phyloP scores from a whole-genome alignment of 2,888 invertebrate species.

The Torymus aiolomorphi region DNA sequence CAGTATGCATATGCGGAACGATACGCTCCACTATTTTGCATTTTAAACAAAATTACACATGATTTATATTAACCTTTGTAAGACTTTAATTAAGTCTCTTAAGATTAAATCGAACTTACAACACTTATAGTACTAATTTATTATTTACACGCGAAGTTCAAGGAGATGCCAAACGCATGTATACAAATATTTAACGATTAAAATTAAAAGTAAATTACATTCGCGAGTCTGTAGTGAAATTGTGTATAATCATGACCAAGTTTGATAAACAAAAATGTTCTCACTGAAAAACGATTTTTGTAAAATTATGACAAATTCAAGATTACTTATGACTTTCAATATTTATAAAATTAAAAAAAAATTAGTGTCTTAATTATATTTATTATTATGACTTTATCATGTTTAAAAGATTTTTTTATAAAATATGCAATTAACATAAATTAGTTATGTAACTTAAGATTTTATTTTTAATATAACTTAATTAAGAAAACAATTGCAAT shows the following conservation, averaged over 20 bases:
- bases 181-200: conserved; percentile 46
- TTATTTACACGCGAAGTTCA: conserved; percentile 42
- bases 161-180: conserved; percentile 52
- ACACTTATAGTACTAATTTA: conserved; percentile 42
- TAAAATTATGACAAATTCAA: conserved; percentile 39
- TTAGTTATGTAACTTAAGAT: background rate
- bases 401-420: no score
- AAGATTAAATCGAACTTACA: conserved; percentile 24
- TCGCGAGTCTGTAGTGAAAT: conserved; percentile 44
- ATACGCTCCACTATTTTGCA: conserved; percentile 53
- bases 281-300: conserved; percentile 35
- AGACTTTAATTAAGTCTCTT: conserved; percentile 34
- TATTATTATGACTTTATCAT: no score
- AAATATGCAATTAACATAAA: no score
- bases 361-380: no score
- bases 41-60: conserved; percentile 50
- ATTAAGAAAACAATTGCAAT: no score
- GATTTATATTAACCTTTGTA: conserved; percentile 47
- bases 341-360: conserved; percentile 26
- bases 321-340: conserved; percentile 49
- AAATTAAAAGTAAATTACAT: conserved; percentile 46
- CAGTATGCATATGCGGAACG: conserved; percentile 51
- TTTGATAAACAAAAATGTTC: conserved; percentile 47
- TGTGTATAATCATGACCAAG: conserved; percentile 48
- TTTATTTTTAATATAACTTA: conserved; percentile 8